Evolutionary conservation across 2,113 vertebrate species (phyloP).

Genomic region (Tachycineta bicolor): DNA sequence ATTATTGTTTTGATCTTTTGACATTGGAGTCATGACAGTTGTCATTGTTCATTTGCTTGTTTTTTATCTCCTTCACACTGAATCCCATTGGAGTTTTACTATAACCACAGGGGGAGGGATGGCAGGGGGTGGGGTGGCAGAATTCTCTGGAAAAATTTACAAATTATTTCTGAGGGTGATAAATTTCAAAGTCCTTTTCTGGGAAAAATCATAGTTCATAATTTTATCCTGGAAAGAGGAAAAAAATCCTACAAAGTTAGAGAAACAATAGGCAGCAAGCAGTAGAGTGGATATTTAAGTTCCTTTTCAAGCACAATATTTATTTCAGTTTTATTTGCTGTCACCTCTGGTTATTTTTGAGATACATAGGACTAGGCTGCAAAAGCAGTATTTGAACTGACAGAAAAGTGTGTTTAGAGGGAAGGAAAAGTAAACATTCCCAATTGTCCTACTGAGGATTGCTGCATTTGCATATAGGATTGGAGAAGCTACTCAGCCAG

Average conservation of each 20-base stretch:
- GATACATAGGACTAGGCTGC: neutral
- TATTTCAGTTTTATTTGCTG: neutral
- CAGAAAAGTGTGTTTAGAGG: neutral
- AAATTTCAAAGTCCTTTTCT: neutral
- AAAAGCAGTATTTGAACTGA: neutral
- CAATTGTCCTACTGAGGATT: neutral
- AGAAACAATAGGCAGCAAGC: neutral
- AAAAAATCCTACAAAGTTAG: neutral
- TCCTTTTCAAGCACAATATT: neutral
- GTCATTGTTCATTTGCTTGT: accelerated
- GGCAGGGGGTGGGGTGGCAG: no score
- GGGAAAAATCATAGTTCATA: neutral
- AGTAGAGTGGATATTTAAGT: neutral
- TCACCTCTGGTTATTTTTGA: neutral
- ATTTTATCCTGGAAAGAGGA: neutral
- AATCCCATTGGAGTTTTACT: neutral
- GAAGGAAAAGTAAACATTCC: neutral
- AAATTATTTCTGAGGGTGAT: neutral
- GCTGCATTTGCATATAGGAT: neutral
- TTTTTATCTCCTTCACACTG: neutral
- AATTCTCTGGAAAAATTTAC: no score
- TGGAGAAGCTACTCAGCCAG: neutral
- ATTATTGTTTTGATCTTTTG: neutral
- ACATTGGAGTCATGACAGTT: neutral
- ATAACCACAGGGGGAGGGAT: neutral